A percentile compares a stretch with the other conserved stretches of the same genome.
phyloP scores from a whole-genome alignment of 2,888 invertebrate genomes.

The Andrena camellia region DNA sequence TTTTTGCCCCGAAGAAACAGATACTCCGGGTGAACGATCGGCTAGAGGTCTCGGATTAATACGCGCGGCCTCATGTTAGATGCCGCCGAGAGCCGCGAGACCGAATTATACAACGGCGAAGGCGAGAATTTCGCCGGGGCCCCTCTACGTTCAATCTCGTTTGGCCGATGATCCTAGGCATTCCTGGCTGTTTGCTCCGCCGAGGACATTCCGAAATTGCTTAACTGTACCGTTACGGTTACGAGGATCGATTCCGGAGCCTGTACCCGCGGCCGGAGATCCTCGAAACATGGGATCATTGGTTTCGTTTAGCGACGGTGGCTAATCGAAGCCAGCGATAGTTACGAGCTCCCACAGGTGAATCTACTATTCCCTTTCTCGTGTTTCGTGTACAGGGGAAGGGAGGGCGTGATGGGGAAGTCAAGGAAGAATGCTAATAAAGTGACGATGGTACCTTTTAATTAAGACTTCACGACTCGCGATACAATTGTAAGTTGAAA shows the following conservation, averaged over 20 bases:
- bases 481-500: neutral
- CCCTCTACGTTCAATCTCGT: neutral
- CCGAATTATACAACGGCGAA: neutral
- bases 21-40: slow-evolving; percentile 69
- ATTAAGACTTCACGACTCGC: neutral
- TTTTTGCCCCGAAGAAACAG: slow-evolving; percentile 57
- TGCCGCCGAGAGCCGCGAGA: neutral
- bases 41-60: neutral
- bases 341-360: too few species aligned
- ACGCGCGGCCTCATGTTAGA: slow-evolving; percentile 8
- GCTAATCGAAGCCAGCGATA: too few species aligned
- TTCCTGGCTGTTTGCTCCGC: slow-evolving; percentile 18
- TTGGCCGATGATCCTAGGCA: slow-evolving; percentile 1
- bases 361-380: too few species aligned
- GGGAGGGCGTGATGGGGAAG: neutral
- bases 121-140: neutral
- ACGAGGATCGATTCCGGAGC: neutral
- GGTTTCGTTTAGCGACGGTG: neutral
- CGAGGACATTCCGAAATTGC: neutral
- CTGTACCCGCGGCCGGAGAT: neutral
- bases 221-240: slow-evolving; percentile 41
- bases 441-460: neutral
- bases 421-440: neutral
- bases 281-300: neutral
- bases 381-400: too few species aligned